These are phyloP conservation scores for Telmatochromis sp. DNA, from an alignment of 2,113 vertebrate species.

Conservation along the genomic window DNA sequence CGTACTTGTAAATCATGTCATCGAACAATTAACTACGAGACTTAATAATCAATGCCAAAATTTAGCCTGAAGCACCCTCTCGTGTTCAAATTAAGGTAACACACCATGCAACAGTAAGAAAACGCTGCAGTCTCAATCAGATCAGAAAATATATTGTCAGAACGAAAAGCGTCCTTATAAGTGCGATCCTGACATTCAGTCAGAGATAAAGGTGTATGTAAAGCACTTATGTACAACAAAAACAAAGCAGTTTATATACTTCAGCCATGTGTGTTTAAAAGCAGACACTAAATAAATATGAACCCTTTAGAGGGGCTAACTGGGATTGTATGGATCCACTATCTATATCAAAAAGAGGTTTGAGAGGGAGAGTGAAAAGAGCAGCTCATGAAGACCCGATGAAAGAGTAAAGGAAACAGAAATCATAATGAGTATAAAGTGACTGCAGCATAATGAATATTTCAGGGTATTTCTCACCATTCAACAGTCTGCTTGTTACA, in stretches of 20 bases:
- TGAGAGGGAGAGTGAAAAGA: not conserved
- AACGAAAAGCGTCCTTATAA: not conserved
- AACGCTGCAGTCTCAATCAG: not conserved
- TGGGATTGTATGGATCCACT: accelerated
- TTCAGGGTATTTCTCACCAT: constrained; percentile 12
- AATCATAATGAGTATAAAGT: not conserved
- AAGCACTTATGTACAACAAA: not conserved
- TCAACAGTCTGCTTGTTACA: not conserved
- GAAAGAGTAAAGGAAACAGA: not conserved
- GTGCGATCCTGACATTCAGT: not conserved
- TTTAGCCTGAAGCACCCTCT: not conserved
- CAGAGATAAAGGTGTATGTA: not conserved
- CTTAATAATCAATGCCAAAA: too few relatives aligned
- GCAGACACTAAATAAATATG: accelerated
- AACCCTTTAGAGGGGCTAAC: not conserved
- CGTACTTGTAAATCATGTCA: not conserved
- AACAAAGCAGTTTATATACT: not conserved
- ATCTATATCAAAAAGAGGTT: not conserved
- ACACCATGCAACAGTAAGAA: not conserved
- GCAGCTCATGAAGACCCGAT: not conserved
- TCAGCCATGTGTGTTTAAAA: not conserved
- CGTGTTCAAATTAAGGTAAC: constrained; percentile 1
- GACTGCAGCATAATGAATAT: constrained; percentile 47
- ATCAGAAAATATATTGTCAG: not conserved
- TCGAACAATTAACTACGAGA: not conserved